Conservation (phyloP, 2,113 vertebrate species). For the Tor tambroides region DNA sequence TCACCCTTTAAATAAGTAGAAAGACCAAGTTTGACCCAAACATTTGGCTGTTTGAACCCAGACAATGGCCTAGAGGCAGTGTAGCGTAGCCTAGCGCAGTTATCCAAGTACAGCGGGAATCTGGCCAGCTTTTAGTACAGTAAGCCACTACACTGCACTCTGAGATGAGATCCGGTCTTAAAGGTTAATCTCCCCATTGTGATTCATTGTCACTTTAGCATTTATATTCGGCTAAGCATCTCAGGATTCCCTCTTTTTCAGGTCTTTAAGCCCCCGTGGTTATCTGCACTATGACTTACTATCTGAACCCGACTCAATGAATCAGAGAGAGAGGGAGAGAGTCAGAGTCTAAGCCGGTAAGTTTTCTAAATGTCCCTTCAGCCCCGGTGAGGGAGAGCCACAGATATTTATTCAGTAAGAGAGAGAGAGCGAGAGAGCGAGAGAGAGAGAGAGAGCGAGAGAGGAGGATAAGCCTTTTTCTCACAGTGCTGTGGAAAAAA, state of each 20-base stretch:
- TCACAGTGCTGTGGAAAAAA: slow-evolving; percentile 47
- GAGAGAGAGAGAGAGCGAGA: slow-evolving; percentile 30
- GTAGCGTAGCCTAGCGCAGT: slow-evolving; percentile 9
- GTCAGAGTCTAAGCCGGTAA: slow-evolving; percentile 47
- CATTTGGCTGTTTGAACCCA: slow-evolving; percentile 19
- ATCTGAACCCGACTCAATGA: slow-evolving; percentile 60
- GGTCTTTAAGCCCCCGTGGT: slow-evolving; percentile 61
- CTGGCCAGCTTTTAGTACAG: slow-evolving; percentile 39
- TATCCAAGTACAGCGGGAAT: slow-evolving; percentile 37
- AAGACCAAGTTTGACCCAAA: slow-evolving; percentile 11
- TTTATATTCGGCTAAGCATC: slow-evolving; percentile 64
- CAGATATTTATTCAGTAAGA: slow-evolving; percentile 48
- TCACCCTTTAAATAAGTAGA: slow-evolving; percentile 2
- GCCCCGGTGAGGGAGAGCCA: slow-evolving; percentile 34
- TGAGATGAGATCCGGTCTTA: slow-evolving; percentile 61
- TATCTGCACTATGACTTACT: slow-evolving; percentile 66
- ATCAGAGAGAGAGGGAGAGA: slow-evolving; percentile 55
- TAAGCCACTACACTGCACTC: slow-evolving; percentile 56
- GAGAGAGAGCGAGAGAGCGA: too few species aligned
- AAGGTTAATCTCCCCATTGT: slow-evolving; percentile 68
- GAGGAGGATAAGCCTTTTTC: slow-evolving; percentile 52
- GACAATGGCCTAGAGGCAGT: slow-evolving; percentile 15
- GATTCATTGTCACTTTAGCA: slow-evolving; percentile 68
- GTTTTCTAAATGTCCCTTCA: slow-evolving; percentile 56
- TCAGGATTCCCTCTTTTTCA: slow-evolving; percentile 59